Base-by-base conservation (phyloP, 2,113 vertebrate genomes). In the Labeo catla region DNA sequence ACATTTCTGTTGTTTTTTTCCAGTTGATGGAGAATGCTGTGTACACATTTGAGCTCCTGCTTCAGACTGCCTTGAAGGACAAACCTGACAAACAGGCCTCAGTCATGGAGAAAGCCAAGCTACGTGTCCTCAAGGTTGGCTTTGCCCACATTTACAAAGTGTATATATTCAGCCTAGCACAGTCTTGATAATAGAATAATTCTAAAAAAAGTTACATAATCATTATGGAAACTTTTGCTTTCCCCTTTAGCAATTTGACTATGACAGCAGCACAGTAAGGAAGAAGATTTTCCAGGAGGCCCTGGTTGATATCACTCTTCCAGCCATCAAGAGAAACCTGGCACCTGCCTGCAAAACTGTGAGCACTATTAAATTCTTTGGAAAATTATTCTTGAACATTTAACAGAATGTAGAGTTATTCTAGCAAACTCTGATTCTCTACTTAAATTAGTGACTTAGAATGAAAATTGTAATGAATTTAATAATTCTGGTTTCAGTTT, bases 271-370 rank as follows among this genome's bases (percentile, higher is more conserved):
- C 89, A 96, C 95, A 61, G 89, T 95, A 84, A 93, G 96, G 85
- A 97, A 97, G 94, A 95, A 91, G 91, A 94, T 97, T 86, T 96
- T 97, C 89, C 95, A 97, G n/a, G 95, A 97, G 74, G 95, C 95
- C 0, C 86, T 97, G 90, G 90, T 96, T 84, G 95, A 97, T 78
- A 95, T 97, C 80, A 95, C 95, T 36, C 92, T 97, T 81, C 96
- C 96, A 63, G 95, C 94, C 8, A 88, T 97, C 91, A 95, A 94
- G 91, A 96, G 95, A 92, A 91, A 93, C 1, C 87, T 97, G 93
- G 96, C 96, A 0, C 93, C 96, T 84, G 86, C 86, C 0, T 97
- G 95, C 92, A 97, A 96, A 94, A 96, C 95, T 34, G 96, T 97
- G 95, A 1, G 76, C 63, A 16, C 28, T 19, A 10, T 19, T 39